Percentiles rank a stretch among this genome's conserved stretches.
phyloP scores from a whole-genome alignment of 1,140 invertebrate genomes.

The Drosophila willistoni region DNA sequence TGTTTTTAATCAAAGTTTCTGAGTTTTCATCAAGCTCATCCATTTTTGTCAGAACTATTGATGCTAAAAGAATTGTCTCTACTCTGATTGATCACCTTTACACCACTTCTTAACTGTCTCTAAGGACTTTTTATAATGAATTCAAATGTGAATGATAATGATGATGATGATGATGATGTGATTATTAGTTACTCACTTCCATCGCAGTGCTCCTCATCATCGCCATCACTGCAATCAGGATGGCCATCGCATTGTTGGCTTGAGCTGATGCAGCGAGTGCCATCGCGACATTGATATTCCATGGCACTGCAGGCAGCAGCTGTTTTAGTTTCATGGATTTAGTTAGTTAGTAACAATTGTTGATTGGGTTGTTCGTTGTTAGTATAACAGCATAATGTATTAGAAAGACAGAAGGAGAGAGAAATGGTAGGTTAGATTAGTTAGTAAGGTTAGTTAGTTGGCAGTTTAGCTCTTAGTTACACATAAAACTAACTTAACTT shows the following conservation, averaged over 20 bases:
- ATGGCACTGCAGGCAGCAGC: conserved; percentile 85
- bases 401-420: conserved; percentile 26
- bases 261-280: conserved; percentile 83
- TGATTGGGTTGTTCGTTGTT: conserved; percentile 31
- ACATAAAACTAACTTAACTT: not conserved
- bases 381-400: conserved; percentile 24
- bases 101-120: not conserved
- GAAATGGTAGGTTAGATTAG: not conserved
- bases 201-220: conserved; percentile 89
- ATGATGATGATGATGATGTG: not conserved
- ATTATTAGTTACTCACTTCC: conserved; percentile 73
- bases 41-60: too few relatives aligned
- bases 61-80: too few relatives aligned
- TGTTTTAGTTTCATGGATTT: conserved; percentile 22
- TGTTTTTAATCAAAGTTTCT: too few relatives aligned
- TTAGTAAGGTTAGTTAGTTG: conserved; percentile 20
- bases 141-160: not conserved
- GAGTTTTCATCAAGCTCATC: too few relatives aligned
- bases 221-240: conserved; percentile 88
- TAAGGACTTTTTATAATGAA: not conserved
- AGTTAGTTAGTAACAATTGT: conserved; percentile 43
- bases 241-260: conserved; percentile 87
- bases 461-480: conserved; percentile 39
- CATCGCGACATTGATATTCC: conserved; percentile 86
- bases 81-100: not conserved